Evolutionary conservation across 2,797 vertebrate species (phyloP).

Genomic region (Lacerta bilineata): DNA sequence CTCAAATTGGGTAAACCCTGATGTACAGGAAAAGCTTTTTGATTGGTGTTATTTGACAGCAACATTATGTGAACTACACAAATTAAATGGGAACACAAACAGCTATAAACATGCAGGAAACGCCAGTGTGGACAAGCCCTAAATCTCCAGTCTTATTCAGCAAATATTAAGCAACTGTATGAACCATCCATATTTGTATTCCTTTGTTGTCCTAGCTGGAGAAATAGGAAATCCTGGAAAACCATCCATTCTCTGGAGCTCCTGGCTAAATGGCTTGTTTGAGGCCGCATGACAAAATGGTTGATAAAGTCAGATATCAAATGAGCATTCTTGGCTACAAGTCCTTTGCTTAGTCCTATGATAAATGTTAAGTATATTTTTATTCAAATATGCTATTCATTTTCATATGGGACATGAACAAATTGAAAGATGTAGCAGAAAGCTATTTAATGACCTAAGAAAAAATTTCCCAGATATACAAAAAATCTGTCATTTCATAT

Average conservation of each 20-base stretch:
- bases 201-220: background rate
- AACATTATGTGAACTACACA: too few species aligned
- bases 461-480: conserved; percentile 18
- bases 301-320: background rate
- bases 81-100: too few species aligned
- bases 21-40: too few species aligned
- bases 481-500: conserved; percentile 34
- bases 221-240: background rate
- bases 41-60: too few species aligned
- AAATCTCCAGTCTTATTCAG: too few species aligned
- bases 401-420: background rate
- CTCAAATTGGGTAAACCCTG: too few species aligned
- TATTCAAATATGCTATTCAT: conserved; percentile 31
- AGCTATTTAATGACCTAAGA: conserved; percentile 35
- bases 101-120: too few species aligned
- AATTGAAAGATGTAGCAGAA: conserved; percentile 25
- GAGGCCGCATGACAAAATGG: background rate
- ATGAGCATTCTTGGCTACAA: background rate
- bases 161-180: too few species aligned
- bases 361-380: conserved; percentile 38
- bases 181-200: too few species aligned
- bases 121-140: too few species aligned
- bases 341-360: conserved; percentile 5
- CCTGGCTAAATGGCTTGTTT: conserved; percentile 2
- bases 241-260: background rate